These are phyloP conservation scores for Drosophila nr. fundita DNA, from an alignment of 2,888 invertebrate genomes.

Conservation along the genomic window DNA sequence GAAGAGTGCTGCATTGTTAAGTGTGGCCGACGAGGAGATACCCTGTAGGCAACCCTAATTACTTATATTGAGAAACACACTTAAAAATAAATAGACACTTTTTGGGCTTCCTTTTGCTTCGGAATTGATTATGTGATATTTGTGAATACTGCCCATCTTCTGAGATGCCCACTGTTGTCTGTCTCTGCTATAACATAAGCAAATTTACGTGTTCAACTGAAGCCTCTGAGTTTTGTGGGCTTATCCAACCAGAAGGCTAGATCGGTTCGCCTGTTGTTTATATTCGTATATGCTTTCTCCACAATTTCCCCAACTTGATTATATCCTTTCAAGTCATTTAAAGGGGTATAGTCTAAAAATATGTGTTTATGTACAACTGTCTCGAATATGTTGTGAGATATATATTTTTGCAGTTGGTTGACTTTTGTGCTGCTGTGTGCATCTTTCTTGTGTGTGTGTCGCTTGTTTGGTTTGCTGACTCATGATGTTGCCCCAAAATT, in stretches of 20 bases:
- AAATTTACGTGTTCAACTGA: not conserved
- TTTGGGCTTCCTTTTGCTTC: not conserved
- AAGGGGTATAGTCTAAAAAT: not conserved
- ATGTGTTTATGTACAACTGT: constrained; percentile 18
- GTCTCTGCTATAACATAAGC: not conserved
- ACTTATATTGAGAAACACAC: not conserved
- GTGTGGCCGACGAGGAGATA: not conserved
- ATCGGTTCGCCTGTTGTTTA: not conserved
- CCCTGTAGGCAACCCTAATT: not conserved
- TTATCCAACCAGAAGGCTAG: not conserved
- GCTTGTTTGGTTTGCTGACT: constrained; percentile 76
- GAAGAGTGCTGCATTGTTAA: too few relatives aligned
- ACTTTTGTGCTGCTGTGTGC: constrained; percentile 52
- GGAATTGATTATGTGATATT: too few relatives aligned
- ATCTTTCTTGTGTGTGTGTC: constrained; percentile 37
- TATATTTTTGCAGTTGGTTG: constrained; percentile 78
- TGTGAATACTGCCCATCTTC: not conserved
- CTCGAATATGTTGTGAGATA: constrained; percentile 54
- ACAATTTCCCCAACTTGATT: not conserved
- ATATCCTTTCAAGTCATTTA: not conserved
- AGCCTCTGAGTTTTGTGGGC: not conserved
- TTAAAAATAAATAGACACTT: not conserved
- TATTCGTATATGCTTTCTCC: not conserved
- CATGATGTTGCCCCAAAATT: constrained; percentile 70
- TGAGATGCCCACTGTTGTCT: not conserved